Evolutionary conservation across 2,113 vertebrate species (phyloP), one percentile per base, ranked within the genome.

Genomic region (Psettodes erumei): DNA sequence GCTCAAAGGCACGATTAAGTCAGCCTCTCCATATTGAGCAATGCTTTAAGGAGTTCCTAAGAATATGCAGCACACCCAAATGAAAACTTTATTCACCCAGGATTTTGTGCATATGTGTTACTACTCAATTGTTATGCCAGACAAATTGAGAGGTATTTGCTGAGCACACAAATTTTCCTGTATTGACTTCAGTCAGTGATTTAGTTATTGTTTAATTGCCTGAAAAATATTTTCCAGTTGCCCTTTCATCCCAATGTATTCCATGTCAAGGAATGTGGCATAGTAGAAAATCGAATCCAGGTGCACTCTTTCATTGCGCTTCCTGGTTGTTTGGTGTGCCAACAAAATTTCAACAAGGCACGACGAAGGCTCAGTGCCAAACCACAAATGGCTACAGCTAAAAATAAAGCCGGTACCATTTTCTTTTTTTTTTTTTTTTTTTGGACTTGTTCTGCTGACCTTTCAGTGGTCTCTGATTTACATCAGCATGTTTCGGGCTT

Each of bases 401-500:
- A 64, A 75, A 65, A 68, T 12, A 51, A 38, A 53, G 19, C 15
- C 0, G 12, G 33, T n/a, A 18, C 1, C 23, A 8, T 65, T 60
- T 56, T 61, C 19, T 53, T 8, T 45, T 50, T 27, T 40, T 7
- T 38, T 38, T 6, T 9, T 21, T n/a, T n/a, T n/a, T n/a, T n/a
- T 2, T 2, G 18, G 2, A 19, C 15, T 8, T 15, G 6, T 16
- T 38, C 27, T 38, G 27, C 16, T 33, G 51, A 73, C 15, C 54
- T 43, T n/a, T 25, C n/a, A 21, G n/a, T 2, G 0, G 1, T 13
- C n/a, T 4, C 21, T 38, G 40, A 37, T 61, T 73, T 13, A 47
- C 19, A 63, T 55, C 3, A 28, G 3, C n/a, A 60, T 21, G n/a
- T 45, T 63, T 11, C 23, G 13, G 10, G 65, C 83, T 74, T 95